These are phyloP conservation scores for Eilema caniola DNA, from an alignment of 2,888 invertebrate species.

Conservation along the genomic window DNA sequence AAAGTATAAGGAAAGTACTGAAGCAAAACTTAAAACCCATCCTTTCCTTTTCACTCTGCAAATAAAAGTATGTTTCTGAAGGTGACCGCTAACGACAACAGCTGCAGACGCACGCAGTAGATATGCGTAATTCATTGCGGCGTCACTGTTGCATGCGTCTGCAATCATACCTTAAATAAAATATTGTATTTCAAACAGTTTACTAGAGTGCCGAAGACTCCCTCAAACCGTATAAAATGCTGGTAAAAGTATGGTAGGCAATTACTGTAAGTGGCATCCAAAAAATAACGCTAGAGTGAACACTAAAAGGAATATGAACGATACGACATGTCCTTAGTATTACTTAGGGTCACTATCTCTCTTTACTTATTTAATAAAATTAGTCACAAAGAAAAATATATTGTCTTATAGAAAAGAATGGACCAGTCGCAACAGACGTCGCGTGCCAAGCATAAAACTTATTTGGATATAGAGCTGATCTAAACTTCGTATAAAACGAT, in stretches of 20 bases:
- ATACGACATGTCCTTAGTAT: neutral
- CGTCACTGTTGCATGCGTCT: too few relatives aligned
- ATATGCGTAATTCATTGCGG: too few relatives aligned
- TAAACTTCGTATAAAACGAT: neutral
- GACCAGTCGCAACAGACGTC: neutral
- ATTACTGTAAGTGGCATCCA: neutral
- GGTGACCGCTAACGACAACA: too few relatives aligned
- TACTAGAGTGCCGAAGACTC: too few relatives aligned
- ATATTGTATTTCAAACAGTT: neutral
- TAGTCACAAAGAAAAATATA: neutral
- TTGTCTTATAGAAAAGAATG: neutral
- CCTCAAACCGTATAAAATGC: neutral
- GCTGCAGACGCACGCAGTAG: too few relatives aligned
- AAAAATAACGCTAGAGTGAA: neutral
- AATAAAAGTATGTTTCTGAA: too few relatives aligned
- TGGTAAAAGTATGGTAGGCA: too few relatives aligned
- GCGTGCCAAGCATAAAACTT: constrained; percentile 1
- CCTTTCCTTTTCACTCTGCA: neutral
- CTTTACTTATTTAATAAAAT: neutral
- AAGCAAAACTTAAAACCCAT: too few relatives aligned
- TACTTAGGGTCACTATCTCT: too few relatives aligned
- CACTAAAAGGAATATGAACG: neutral
- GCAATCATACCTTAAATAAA: too few relatives aligned
- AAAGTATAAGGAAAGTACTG: too few relatives aligned
- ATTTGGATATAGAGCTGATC: neutral